These are phyloP conservation scores for Podiceps cristatus DNA, from an alignment of 2,113 vertebrate species.

Conservation along the genomic window DNA sequence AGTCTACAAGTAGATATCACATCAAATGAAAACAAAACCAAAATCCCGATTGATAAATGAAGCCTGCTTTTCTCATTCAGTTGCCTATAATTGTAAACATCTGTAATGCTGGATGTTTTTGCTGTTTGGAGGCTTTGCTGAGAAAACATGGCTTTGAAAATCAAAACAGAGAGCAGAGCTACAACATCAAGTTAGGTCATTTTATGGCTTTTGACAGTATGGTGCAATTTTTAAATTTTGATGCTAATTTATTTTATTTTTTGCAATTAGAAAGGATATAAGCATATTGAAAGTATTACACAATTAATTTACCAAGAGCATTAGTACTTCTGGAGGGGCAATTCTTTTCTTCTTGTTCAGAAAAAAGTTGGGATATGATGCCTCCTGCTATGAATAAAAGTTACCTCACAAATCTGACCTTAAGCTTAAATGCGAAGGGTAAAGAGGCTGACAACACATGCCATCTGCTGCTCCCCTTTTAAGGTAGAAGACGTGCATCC, in stretches of 20 bases:
- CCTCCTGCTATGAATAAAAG: background rate
- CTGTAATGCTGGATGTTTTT: constrained; percentile 51
- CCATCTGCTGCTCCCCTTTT: background rate
- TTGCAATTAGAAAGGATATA: background rate
- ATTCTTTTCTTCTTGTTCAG: background rate
- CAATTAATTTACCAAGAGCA: background rate
- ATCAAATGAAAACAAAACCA: constrained; percentile 69
- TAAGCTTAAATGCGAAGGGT: background rate
- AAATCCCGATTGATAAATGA: constrained; percentile 63
- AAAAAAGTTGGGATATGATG: background rate
- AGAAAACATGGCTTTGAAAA: constrained; percentile 43
- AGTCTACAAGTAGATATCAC: constrained; percentile 18
- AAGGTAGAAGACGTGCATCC: background rate
- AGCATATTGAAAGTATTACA: constrained; percentile 17
- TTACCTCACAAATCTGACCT: background rate
- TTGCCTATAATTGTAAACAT: constrained; percentile 68
- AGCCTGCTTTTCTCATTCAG: constrained; percentile 40
- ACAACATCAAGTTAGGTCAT: constrained; percentile 9
- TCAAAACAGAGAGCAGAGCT: constrained; percentile 37
- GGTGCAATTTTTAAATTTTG: background rate
- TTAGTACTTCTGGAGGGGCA: background rate
- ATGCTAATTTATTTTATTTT: background rate
- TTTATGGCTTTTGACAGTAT: constrained; percentile 33
- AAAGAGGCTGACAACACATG: background rate
- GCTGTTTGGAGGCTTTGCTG: constrained; percentile 20